A percentile compares a stretch with the other conserved stretches of the same genome.
Evolutionary conservation across 2,888 invertebrate genomes (phyloP).

Genomic region (Vesta saturnalis): DNA sequence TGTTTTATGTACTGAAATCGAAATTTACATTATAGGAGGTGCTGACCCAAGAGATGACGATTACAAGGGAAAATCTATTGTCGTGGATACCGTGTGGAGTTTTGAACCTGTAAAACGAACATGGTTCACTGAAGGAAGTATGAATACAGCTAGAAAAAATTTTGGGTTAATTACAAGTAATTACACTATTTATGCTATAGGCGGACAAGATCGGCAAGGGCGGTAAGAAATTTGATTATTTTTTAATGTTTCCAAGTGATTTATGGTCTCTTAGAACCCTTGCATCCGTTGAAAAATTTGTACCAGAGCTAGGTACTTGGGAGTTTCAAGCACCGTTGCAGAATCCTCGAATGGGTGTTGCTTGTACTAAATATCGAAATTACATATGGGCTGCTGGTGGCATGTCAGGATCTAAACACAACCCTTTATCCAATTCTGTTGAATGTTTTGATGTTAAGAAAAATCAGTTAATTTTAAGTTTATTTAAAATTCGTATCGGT

Average conservation of each 20-base stretch:
- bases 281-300: conserved; percentile 71
- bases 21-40: conserved; percentile 64
- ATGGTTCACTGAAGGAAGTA: conserved; percentile 72
- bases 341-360: conserved; percentile 70
- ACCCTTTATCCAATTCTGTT: conserved; percentile 68
- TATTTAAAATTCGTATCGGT: too few relatives aligned
- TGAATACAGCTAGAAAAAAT: conserved; percentile 71
- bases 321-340: conserved; percentile 68
- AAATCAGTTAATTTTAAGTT: conserved; percentile 64
- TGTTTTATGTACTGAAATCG: too few relatives aligned
- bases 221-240: conserved; percentile 47
- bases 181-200: conserved; percentile 75
- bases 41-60: conserved; percentile 72
- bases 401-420: conserved; percentile 69
- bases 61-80: conserved; percentile 66
- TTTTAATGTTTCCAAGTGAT: too few relatives aligned
- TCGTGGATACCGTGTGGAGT: conserved; percentile 74
- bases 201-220: conserved; percentile 74
- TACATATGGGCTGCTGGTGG: conserved; percentile 81
- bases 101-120: conserved; percentile 71
- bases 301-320: conserved; percentile 69
- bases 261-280: too few relatives aligned
- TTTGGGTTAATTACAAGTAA: conserved; percentile 75
- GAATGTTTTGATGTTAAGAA: conserved; percentile 72
- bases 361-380: conserved; percentile 69